Evolutionary conservation across 2,888 invertebrate species (phyloP), one percentile per base, ranked within the genome.

Genomic region (Microchrysa polita): DNA sequence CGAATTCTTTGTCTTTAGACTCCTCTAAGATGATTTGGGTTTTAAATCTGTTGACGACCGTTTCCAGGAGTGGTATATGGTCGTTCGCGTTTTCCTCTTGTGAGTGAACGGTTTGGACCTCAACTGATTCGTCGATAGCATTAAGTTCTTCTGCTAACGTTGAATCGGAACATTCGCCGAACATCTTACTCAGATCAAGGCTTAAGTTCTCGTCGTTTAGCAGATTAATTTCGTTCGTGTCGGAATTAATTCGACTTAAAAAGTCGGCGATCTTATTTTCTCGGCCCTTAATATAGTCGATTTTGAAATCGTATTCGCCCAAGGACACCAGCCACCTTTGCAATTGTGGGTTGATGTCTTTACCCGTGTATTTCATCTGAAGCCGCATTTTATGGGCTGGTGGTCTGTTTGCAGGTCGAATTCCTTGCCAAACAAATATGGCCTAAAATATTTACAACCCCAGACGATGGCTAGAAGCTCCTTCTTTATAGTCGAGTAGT

Each of bases 371-470:
- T 57, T 77, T 77, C 10, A 74, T 55, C n/a, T 74, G 73, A 7
- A 76, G 48, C 76, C 74, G n/a, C n/a, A 77, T n/a, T 48, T 77
- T 78, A n/a, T n/a, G n/a, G 76, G 75, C 67, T 77, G 76, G 53
- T 76, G 76, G 63, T 78, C 76, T 4, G 75, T 75, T 73, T 67
- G 72, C 9, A 76, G 14, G 52, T 75, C 57, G 53, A 77, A 77
- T 61, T 73, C 79, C 34, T 77, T 78, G 0, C 81, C 82, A 65
- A 80, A 82, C 2, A 83, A 22, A 40, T 82, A 82, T 1, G 81
- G 81, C 34, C 81, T 71, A 48, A 82, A 83, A 72, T 82, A 79
- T 77, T 82, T 81, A 1, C 77, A 74, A 0, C 79, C 80, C 80
- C 79, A 81, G 0, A 81, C 77, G 5, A 82, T 79, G 0, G 77